Evolutionary conservation across 2,888 invertebrate genomes (phyloP).

Genomic region (Leptopilina syphax): DNA sequence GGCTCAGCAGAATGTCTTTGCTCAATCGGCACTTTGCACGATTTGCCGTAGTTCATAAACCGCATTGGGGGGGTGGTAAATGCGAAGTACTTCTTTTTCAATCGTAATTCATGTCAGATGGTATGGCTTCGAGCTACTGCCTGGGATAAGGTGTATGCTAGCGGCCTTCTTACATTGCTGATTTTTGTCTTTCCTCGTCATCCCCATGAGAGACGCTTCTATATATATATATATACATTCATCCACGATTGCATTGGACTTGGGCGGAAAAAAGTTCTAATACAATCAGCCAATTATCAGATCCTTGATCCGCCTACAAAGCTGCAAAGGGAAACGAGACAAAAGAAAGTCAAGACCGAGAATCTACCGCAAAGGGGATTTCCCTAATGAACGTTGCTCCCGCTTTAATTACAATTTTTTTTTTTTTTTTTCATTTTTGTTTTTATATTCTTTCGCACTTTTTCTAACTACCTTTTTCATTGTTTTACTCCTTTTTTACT

Average conservation of each 20-base stretch:
- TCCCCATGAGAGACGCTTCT: background rate
- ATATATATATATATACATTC: conserved; percentile 49
- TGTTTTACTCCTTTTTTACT: conserved; percentile 48
- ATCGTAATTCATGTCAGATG: conserved; percentile 36
- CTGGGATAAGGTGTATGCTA: too few relatives aligned
- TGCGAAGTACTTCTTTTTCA: conserved; percentile 39
- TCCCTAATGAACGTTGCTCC: conserved; percentile 64
- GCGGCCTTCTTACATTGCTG: background rate
- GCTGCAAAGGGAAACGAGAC: conserved; percentile 53
- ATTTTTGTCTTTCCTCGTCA: conserved; percentile 29
- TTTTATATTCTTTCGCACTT: background rate
- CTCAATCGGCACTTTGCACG: conserved; percentile 32
- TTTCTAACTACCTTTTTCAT: conserved; percentile 35
- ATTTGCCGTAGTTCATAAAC: conserved; percentile 39
- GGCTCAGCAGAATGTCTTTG: conserved; percentile 35
- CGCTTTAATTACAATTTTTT: conserved; percentile 61
- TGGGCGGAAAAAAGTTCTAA: conserved; percentile 61
- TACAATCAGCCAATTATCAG: conserved; percentile 66
- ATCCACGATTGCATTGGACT: conserved; percentile 62
- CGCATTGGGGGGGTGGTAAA: conserved; percentile 12
- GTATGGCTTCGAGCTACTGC: conserved; percentile 10
- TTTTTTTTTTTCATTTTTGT: background rate
- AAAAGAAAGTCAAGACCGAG: conserved; percentile 44
- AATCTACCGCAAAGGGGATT: conserved; percentile 57
- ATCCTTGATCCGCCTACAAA: conserved; percentile 59